Conservation (phyloP, 1,140 invertebrate species). For the Kradibia gibbosae region DNA sequence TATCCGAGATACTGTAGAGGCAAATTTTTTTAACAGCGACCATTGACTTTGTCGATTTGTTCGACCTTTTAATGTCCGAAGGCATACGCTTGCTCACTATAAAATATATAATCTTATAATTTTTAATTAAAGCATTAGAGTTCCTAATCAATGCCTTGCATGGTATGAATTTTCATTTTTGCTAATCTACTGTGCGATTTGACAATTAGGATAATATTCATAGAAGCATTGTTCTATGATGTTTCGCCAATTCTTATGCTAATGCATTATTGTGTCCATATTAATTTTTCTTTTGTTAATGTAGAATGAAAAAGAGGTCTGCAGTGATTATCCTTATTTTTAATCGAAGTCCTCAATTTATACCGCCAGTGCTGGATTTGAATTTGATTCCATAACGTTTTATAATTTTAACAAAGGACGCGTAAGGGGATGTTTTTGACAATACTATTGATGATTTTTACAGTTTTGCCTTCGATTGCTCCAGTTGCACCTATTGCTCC, state of each 20-base stretch:
- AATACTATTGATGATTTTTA: not conserved
- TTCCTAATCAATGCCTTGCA: slow-evolving; percentile 17
- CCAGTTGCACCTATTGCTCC: slow-evolving; percentile 63
- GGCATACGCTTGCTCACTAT: slow-evolving; percentile 54
- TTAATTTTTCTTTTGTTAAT: slow-evolving; percentile 3
- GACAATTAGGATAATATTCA: slow-evolving; percentile 25
- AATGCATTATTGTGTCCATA: not conserved
- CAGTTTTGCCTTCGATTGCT: slow-evolving; percentile 57
- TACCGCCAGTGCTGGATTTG: slow-evolving; percentile 23
- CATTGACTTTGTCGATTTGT: slow-evolving; percentile 65
- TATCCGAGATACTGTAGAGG: not conserved
- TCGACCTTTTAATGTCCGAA: slow-evolving; percentile 65
- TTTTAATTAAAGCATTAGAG: slow-evolving; percentile 23
- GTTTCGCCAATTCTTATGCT: slow-evolving; percentile 13
- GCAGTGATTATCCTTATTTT: not conserved
- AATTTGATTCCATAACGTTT: slow-evolving; percentile 12
- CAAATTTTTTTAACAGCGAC: slow-evolving; percentile 42
- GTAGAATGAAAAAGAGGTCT: not conserved
- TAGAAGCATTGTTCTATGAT: not conserved
- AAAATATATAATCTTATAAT: slow-evolving; percentile 37
- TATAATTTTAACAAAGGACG: slow-evolving; percentile 37
- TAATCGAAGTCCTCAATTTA: slow-evolving; percentile 25
- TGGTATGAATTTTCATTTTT: slow-evolving; percentile 26
- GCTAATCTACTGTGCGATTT: slow-evolving; percentile 1
- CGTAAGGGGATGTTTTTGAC: too few relatives aligned